Conservation (phyloP, 1,140 invertebrate genomes). For the Aradophagus sp. region DNA sequence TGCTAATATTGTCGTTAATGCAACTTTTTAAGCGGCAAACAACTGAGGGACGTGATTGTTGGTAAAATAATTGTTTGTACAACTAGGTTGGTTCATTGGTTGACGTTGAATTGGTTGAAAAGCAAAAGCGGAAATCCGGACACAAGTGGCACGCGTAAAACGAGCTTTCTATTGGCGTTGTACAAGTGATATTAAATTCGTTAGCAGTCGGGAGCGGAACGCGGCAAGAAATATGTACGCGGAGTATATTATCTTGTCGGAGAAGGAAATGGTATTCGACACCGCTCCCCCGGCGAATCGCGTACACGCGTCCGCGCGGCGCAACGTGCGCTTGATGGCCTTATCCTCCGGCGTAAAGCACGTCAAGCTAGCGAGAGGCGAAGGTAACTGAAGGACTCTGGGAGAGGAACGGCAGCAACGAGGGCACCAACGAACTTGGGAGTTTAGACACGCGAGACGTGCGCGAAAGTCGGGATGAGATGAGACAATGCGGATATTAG, state of each 20-base stretch:
- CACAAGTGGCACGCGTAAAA: constrained; percentile 25
- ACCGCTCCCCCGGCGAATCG: constrained; percentile 47
- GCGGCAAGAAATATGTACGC: constrained; percentile 47
- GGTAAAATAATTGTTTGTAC: no score
- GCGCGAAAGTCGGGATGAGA: constrained; percentile 59
- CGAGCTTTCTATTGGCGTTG: constrained; percentile 32
- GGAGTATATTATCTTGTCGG: constrained; percentile 50
- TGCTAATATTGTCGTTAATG: no score
- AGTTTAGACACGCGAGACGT: constrained; percentile 66
- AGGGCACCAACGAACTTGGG: constrained; percentile 59
- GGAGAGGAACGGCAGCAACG: constrained; percentile 44
- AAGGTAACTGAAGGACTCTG: constrained; percentile 58
- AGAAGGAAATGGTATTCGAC: constrained; percentile 55
- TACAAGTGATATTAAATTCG: constrained; percentile 55
- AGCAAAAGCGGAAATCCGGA: constrained; percentile 16
- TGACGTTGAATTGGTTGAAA: not conserved
- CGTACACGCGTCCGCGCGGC: constrained; percentile 57
- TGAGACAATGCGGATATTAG: constrained; percentile 71
- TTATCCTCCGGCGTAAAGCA: constrained; percentile 68
- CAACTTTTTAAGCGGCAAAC: no score
- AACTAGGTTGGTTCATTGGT: no score
- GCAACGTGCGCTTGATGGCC: constrained; percentile 73
- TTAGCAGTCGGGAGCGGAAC: constrained; percentile 26
- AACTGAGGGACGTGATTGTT: no score
- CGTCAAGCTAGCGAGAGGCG: constrained; percentile 52